These are phyloP conservation scores for Clarias magur DNA, from an alignment of 2,113 vertebrate species.

Conservation along the genomic window DNA sequence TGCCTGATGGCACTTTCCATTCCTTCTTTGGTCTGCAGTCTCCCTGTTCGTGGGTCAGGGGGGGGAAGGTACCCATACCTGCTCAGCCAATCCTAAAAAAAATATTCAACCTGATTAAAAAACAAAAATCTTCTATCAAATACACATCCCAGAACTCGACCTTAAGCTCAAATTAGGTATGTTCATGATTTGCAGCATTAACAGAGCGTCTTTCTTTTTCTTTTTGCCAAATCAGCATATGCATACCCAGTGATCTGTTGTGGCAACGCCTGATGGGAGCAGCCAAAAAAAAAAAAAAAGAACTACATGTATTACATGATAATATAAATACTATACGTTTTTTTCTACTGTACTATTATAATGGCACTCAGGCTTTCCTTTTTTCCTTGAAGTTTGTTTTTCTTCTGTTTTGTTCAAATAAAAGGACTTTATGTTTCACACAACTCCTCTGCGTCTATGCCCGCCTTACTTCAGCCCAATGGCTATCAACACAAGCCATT, in stretches of 20 bases:
- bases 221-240: no score
- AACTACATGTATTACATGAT: no score
- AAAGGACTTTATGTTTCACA: no score
- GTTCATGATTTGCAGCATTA: neutral
- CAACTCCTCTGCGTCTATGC: no score
- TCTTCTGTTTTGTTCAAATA: no score
- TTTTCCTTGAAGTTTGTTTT: neutral
- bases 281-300: no score
- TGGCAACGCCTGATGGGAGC: no score
- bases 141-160: neutral
- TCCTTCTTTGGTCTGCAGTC: constrained; percentile 76
- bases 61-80: constrained; percentile 86
- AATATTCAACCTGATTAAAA: neutral
- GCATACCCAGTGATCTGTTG: no score
- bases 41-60: constrained; percentile 75
- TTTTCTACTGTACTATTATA: neutral
- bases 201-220: no score
- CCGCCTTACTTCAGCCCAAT: no score
- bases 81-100: constrained; percentile 82
- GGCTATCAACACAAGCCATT: no score
- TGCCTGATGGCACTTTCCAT: constrained; percentile 75
- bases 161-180: neutral
- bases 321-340: neutral
- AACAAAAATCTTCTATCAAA: neutral
- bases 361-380: neutral